Percentiles rank a stretch among this genome's conserved stretches.
Evolutionary conservation across 2,113 vertebrate species (phyloP).

Genomic region (Pyrgilauda ruficollis): DNA sequence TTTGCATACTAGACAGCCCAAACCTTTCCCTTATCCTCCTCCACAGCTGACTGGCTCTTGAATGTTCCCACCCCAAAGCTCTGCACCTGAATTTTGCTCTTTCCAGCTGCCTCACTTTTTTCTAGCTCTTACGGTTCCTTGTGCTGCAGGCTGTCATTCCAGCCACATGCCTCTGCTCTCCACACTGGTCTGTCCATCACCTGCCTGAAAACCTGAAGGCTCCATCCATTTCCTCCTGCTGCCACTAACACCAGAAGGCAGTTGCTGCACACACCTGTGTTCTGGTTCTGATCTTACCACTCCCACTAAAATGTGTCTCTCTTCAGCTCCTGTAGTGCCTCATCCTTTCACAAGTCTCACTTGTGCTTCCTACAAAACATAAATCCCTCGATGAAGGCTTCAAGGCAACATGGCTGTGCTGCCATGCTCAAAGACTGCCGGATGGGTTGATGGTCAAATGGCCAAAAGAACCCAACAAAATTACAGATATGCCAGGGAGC

Average conservation of each 20-base stretch:
- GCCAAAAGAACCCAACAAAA: background rate
- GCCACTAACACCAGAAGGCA: background rate
- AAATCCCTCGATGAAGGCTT: background rate
- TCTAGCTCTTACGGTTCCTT: background rate
- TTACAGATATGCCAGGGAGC: accelerated
- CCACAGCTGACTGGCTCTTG: background rate
- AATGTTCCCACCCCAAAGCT: background rate
- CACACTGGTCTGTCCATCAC: too few species aligned
- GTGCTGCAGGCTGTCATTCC: background rate
- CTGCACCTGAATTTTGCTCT: background rate
- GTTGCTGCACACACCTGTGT: accelerated
- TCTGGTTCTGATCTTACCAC: background rate
- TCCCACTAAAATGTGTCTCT: accelerated
- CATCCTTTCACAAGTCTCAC: background rate
- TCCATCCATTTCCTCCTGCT: background rate
- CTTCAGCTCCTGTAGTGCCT: background rate
- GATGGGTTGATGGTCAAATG: background rate
- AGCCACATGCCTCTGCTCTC: accelerated
- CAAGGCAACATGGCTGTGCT: background rate
- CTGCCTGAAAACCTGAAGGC: background rate
- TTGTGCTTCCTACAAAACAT: background rate
- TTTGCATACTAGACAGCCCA: accelerated
- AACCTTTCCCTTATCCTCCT: background rate
- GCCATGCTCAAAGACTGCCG: background rate
- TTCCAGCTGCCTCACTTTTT: background rate